These are phyloP conservation scores for Melanotaenia trifasciata DNA, from an alignment of 2,797 vertebrate genomes.

Conservation along the genomic window DNA sequence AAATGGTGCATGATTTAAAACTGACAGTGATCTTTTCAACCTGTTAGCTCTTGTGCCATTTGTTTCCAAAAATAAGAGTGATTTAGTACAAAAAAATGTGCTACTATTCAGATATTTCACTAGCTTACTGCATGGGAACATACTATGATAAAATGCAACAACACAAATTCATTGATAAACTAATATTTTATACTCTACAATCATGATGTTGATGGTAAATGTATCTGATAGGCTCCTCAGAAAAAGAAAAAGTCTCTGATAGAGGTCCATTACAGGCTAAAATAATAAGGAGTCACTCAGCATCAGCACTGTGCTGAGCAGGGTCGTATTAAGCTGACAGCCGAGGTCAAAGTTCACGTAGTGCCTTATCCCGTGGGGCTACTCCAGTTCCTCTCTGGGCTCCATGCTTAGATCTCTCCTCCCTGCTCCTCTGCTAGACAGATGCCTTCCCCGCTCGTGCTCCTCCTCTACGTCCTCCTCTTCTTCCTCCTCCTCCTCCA, in stretches of 20 bases:
- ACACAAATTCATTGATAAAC: constrained; percentile 50
- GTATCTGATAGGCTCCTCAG: constrained; percentile 49
- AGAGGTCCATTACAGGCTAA: constrained; percentile 43
- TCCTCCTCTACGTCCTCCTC: constrained; percentile 88
- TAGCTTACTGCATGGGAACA: constrained; percentile 49
- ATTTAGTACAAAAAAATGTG: constrained; percentile 38
- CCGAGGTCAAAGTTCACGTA: constrained; percentile 39
- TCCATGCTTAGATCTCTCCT: constrained; percentile 89
- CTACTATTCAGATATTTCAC: constrained; percentile 50
- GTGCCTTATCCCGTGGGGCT: constrained; percentile 26
- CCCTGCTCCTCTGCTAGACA: constrained; percentile 79
- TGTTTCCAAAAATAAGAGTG: constrained; percentile 19
- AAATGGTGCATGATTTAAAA: constrained; percentile 15
- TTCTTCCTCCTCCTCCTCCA: constrained; percentile 81
- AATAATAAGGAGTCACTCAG: constrained; percentile 34
- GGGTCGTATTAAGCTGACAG: constrained; percentile 22
- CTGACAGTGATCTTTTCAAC: background rate
- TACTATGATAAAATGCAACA: constrained; percentile 48
- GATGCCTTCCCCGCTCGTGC: constrained; percentile 83
- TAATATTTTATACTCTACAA: constrained; percentile 43
- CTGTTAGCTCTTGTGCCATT: constrained; percentile 27
- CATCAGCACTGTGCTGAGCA: constrained; percentile 23
- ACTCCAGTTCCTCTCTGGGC: constrained; percentile 93
- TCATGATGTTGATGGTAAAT: constrained; percentile 22
- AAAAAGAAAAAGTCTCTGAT: constrained; percentile 44